Evolutionary conservation across 2,888 invertebrate species (phyloP), one percentile per base, ranked within the genome.

Genomic region (Philereme transversata): DNA sequence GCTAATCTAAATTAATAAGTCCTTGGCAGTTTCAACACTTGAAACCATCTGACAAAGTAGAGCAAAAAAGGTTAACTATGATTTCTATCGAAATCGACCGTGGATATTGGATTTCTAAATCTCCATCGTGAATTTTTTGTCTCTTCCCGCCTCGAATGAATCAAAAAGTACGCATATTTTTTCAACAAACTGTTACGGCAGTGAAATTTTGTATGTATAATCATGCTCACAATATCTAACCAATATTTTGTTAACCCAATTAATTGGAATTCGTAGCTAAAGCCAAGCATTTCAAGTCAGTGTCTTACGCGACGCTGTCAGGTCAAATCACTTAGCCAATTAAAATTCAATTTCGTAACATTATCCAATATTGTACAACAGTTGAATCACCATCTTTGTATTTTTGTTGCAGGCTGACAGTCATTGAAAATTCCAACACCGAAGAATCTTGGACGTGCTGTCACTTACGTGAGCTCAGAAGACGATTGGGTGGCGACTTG

Each of bases 391-490:
- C 54, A 38, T 46, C 40, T 65, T 57, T 62, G 71, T 72, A 58
- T 69, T 8, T 64, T 86, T 80, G 81, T 87, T 86, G 50, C 85
- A 89, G 89, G 88, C 86, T 84, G 73, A 78, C 75, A 74, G 75
- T 77, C 74, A 81, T 79, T 76, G 74, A 75, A 68, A 76, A 80
- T 77, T 78, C 76, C 72, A 70, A 74, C 33, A 51, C 70, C 71
- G 64, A 74, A 74, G 71, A 74, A 76, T 51, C 46, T 55, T 60
- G 72, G 64, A 74, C 41, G 50, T 35, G 61, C 65, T 69, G 69
- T 70, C 67, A 72, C 68, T 71, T 64, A 68, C 73, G 72, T 69
- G 59, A 65, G 56, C 58, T 67, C n/a, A n/a, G 56, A 58, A 57
- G 62, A 43, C 38, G 43, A 33, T 34, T 6, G 72, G 6, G 6